Evolutionary conservation across 1,140 invertebrate species (phyloP), one percentile per base, ranked within the genome.

Genomic region (Patella vulgata): DNA sequence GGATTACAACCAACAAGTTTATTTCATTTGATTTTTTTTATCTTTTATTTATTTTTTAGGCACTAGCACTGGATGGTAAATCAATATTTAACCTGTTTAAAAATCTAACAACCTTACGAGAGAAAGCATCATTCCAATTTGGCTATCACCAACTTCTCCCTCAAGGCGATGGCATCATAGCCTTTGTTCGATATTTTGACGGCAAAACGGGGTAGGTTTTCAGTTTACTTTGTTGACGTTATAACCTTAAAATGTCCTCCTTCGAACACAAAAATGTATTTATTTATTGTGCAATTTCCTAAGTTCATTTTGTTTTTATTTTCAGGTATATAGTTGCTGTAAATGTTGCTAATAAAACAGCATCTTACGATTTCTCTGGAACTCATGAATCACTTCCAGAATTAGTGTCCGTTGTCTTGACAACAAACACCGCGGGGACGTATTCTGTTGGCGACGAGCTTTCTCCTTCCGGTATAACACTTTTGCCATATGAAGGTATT

Each of bases 101-200:
- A 48, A 75, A 75, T 8, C 62, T 83, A 9, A 71, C 72, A 4
- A 40, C 39, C 21, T 59, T 82, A 4, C 55, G 82, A 47, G 43
- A 58, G 28, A 57, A 80, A 17, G 44, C 59, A 19, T 65, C 79
- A 3, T 80, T 83, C 63, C 48, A 54, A 28, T 58, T 67, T 55
- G 79, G 77, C 14, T 71, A 81, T 21, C 77, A 73, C 44, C 19
- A 51, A 21, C 44, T 23, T 27, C 60, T 61, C 19, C 27, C 72
- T 2, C 50, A 52, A 2, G 70, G 72, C 43, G 59, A 71, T 25
- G 56, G 62, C 6, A 59, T 78, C 0, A 71, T 81, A 30, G 78
- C 79, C 11, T 81, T 79, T 63, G 74, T 79, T 92, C 44, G 75
- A 65, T 70, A 75, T 17, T 75, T 76, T 60, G 80, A 82, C 54